These are phyloP conservation scores for Nephrotoma guestfalica DNA, from an alignment of 2,888 invertebrate species.

Conservation along the genomic window DNA sequence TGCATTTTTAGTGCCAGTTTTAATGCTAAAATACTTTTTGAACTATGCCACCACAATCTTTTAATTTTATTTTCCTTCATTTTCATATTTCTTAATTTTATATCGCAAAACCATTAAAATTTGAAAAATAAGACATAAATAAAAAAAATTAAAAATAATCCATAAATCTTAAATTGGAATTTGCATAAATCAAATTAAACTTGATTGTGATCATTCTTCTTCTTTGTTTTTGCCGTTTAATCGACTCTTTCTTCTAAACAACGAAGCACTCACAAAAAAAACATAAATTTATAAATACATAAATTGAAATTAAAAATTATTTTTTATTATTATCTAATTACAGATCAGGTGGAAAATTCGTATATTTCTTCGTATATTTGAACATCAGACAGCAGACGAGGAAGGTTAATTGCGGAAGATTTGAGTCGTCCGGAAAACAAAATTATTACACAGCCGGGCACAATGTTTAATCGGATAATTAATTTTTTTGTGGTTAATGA, in stretches of 20 bases:
- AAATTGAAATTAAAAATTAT: neutral
- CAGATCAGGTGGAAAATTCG: neutral
- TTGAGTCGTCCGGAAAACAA: neutral
- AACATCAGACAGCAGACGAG: neutral
- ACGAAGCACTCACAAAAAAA: too few species aligned
- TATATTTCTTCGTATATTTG: neutral
- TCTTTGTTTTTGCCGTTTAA: neutral
- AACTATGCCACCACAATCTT: too few species aligned
- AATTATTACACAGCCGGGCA: neutral
- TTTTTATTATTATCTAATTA: neutral
- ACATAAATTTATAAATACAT: neutral
- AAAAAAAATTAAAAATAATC: neutral
- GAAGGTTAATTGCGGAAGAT: neutral
- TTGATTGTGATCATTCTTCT: neutral
- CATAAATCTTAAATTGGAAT: neutral
- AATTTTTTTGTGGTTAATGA: constrained; percentile 32
- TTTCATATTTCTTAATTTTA: neutral
- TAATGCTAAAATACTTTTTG: too few species aligned
- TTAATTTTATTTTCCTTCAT: neutral
- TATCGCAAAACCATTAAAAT: neutral
- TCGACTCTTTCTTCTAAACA: too few species aligned
- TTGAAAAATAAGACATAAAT: neutral
- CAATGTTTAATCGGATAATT: constrained; percentile 24
- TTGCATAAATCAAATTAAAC: neutral
- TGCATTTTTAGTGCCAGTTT: too few species aligned